These are phyloP conservation scores for Meganola albula DNA, from an alignment of 2,888 invertebrate species.

Conservation along the genomic window DNA sequence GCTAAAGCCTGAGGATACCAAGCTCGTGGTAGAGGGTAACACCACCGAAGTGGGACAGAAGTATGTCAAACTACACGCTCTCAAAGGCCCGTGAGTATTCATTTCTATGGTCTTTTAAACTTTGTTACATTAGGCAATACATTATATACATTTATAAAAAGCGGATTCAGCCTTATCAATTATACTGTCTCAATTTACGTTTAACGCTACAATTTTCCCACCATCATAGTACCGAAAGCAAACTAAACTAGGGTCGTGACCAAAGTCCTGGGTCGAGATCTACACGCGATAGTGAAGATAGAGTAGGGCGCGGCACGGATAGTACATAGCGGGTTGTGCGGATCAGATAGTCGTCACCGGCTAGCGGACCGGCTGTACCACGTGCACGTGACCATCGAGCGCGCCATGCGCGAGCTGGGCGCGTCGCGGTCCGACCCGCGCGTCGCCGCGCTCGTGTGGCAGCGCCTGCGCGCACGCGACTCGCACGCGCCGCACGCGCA, in stretches of 20 bases:
- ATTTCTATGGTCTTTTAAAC: no score
- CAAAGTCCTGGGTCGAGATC: no score
- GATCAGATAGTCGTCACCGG: constrained; percentile 66
- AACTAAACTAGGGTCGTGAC: no score
- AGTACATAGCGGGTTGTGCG: constrained; percentile 35
- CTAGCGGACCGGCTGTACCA: constrained; percentile 53
- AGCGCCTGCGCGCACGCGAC: constrained; percentile 16
- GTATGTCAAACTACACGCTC: constrained; percentile 53
- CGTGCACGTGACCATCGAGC: constrained; percentile 39
- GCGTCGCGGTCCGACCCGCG: constrained; percentile 46
- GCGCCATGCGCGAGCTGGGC: constrained; percentile 36
- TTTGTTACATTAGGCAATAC: no score
- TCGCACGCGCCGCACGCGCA: constrained; percentile 22
- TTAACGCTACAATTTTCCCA: no score
- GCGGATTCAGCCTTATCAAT: no score
- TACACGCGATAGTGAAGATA: not conserved
- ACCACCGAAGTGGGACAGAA: constrained; percentile 54
- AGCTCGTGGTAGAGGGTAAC: constrained; percentile 50
- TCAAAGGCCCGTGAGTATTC: constrained; percentile 58
- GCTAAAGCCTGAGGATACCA: constrained; percentile 50
- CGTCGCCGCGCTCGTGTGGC: constrained; percentile 35
- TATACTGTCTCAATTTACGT: no score
- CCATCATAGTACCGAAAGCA: no score
- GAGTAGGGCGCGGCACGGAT: constrained; percentile 14
- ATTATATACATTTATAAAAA: no score